Evolutionary conservation across 2,797 vertebrate genomes (phyloP), one percentile per base, ranked within the genome.

Genomic region (Acrocephalus scirpaceus): DNA sequence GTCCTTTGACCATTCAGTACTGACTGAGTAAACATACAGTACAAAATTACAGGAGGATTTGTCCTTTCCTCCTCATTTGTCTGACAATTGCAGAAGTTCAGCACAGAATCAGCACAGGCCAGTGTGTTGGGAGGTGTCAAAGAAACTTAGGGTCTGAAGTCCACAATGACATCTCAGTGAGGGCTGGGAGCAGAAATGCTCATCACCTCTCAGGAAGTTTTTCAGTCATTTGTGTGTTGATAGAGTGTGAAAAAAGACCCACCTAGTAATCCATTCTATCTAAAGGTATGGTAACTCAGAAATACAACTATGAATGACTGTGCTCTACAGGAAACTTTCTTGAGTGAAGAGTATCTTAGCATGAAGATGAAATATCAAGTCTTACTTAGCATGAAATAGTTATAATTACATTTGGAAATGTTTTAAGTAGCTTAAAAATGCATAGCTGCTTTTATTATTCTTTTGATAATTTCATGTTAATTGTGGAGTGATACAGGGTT

Each of bases 391-490:
- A 40, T 66, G 51, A 65, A 88, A 86, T 70, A 64, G n/a, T 71
- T 91, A 32, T 21, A 72, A 79, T 64, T 92, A 56, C 5, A 57
- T 56, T 83, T 72, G 34, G 40, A 77, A 91, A 53, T 34, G 29
- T 80, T 83, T 86, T 92, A 86, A 92, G 38, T 70, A 29, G 26
- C 51, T 90, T 78, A 84, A 81, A 90, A 96, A 76, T 86, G n/a
- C 38, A 16, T 92, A 75, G 23, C n/a, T 12, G 6, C 48, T 78
- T 86, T 44, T 73, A 62, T 71, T 94, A 90, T 60, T 78, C 11
- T 90, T 96, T 78, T 73, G 53, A 76, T 92, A 93, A 92, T 88
- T 73, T 83, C 44, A 18, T 86, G 62, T 83, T 95, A 92, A 67
- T 82, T 88, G 61, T 69, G 45, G 38, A 71, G 64, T 51, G 50